Conservation (phyloP, 2,113 vertebrate species). For the Crocuta crocuta region DNA sequence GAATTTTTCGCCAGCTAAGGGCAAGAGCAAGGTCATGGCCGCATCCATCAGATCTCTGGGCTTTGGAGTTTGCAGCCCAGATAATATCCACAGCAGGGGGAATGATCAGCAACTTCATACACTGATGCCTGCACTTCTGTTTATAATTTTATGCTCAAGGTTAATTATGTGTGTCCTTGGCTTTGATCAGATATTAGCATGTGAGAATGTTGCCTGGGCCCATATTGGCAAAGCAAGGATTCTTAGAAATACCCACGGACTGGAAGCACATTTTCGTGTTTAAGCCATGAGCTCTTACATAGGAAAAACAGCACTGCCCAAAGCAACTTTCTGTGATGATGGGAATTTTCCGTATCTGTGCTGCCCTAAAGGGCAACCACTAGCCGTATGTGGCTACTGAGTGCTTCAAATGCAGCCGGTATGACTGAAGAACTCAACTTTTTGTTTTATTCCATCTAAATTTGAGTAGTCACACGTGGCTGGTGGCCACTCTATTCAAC, state of each 20-base stretch:
- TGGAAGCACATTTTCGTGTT: neutral
- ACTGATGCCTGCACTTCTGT: neutral
- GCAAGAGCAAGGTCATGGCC: slow-evolving; percentile 30
- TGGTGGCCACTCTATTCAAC: neutral
- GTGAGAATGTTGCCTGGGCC: neutral
- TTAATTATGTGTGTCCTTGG: slow-evolving; percentile 50
- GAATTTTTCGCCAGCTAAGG: neutral
- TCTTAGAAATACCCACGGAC: neutral
- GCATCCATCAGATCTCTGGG: neutral
- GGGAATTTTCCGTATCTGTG: neutral
- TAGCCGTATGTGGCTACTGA: neutral
- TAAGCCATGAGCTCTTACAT: neutral
- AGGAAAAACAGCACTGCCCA: neutral
- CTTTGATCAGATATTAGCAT: slow-evolving; percentile 39
- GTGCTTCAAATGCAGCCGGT: neutral
- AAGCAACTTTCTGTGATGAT: neutral
- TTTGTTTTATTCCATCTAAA: neutral
- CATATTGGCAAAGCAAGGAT: neutral
- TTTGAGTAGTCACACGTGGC: neutral
- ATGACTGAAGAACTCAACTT: neutral
- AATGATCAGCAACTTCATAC: neutral
- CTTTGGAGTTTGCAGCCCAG: neutral
- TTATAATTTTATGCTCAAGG: slow-evolving; percentile 61
- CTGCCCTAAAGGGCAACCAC: neutral
- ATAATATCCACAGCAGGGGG: neutral